Percentiles rank a stretch among this genome's conserved stretches.
Conservation (phyloP, 2,888 invertebrate genomes). For the Stenolophus ochropezus region DNA sequence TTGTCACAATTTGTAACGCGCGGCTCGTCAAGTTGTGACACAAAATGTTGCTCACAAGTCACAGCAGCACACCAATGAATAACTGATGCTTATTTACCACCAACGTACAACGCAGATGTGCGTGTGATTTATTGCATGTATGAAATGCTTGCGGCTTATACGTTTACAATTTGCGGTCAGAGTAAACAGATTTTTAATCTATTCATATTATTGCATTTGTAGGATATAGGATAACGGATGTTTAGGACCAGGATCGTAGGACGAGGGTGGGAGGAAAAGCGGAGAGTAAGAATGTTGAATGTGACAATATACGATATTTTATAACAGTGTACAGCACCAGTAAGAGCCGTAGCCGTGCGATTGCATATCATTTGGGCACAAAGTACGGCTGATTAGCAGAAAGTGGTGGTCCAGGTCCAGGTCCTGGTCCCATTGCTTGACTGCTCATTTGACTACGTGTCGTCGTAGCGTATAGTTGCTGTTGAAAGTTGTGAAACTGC, state of each 20-base stretch:
- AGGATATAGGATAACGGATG: neutral
- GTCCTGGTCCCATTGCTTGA: slow-evolving; percentile 72
- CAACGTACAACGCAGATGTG: neutral
- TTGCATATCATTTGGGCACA: slow-evolving; percentile 71
- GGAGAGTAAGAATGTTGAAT: slow-evolving; percentile 28
- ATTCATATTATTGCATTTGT: neutral
- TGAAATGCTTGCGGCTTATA: slow-evolving; percentile 17
- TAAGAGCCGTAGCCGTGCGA: slow-evolving; percentile 44
- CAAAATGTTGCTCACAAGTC: slow-evolving; percentile 22
- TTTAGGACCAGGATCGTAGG: neutral
- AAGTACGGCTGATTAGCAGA: slow-evolving; percentile 72
- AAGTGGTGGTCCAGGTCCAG: slow-evolving; percentile 73
- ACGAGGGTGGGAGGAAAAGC: slow-evolving; percentile 7
- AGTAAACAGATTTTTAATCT: slow-evolving; percentile 8
- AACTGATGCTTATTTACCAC: neutral
- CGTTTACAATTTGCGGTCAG: slow-evolving; percentile 29
- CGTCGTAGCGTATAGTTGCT: slow-evolving; percentile 93
- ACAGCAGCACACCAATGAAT: slow-evolving; percentile 14
- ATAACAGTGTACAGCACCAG: slow-evolving; percentile 68
- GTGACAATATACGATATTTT: slow-evolving; percentile 22
- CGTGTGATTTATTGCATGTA: slow-evolving; percentile 16
- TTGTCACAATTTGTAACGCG: slow-evolving; percentile 45
- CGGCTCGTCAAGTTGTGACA: slow-evolving; percentile 15
- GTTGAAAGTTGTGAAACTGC: slow-evolving; percentile 97
- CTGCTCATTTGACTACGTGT: slow-evolving; percentile 79